phyloP scores from a whole-genome alignment of 2,113 vertebrate species.

The Dolichallabes microphthalmus region DNA sequence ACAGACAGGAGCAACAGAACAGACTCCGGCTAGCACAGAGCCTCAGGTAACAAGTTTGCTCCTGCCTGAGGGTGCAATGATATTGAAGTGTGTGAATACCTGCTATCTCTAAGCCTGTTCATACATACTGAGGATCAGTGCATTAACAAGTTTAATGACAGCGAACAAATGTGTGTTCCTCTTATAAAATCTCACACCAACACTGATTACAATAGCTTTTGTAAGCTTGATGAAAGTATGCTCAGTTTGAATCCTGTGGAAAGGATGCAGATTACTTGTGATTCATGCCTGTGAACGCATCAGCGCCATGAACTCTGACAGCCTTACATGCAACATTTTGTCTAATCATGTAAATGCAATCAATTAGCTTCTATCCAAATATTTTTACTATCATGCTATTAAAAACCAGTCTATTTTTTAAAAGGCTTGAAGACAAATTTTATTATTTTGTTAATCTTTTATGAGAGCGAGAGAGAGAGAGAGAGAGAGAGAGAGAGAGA shows the following conservation, averaged over 20 bases:
- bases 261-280: background rate
- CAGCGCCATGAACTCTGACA: background rate
- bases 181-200: background rate
- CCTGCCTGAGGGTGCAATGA: background rate
- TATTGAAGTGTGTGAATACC: background rate
- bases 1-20: conserved; percentile 82
- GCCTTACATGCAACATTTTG: background rate
- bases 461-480: conserved; percentile 7
- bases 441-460: background rate
- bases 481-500: conserved; percentile 14
- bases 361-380: background rate
- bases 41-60: conserved; percentile 76
- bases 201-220: background rate
- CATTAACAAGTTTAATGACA: background rate
- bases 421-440: background rate
- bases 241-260: background rate
- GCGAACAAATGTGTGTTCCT: background rate
- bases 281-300: background rate
- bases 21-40: conserved; percentile 68
- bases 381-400: background rate
- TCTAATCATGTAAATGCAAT: too few species aligned
- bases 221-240: background rate
- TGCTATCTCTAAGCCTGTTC: background rate
- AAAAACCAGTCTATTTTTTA: background rate
- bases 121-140: background rate